phyloP scores from a whole-genome alignment of 2,888 invertebrate genomes.

The Craniophora ligustri region DNA sequence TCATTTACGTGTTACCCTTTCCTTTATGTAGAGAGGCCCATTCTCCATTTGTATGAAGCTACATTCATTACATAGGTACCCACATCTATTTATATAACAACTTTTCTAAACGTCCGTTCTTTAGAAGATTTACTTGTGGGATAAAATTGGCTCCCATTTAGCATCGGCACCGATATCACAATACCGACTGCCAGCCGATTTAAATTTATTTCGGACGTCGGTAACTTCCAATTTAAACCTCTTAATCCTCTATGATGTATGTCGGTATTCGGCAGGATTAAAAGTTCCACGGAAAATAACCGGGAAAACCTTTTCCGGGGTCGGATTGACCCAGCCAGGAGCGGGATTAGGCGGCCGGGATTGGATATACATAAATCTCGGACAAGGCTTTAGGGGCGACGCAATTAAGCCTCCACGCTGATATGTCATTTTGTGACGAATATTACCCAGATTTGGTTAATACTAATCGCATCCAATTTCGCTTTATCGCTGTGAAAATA shows the following conservation, averaged over 20 bases:
- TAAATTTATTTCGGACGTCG: conserved; percentile 89
- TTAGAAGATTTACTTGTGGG: conserved; percentile 79
- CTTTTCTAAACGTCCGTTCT: conserved; percentile 69
- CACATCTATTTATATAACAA: conserved; percentile 55
- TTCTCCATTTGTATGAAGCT: conserved; percentile 15
- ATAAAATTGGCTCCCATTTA: conserved; percentile 85
- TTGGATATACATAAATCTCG: conserved; percentile 88
- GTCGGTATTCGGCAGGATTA: conserved; percentile 88
- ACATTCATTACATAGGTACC: conserved; percentile 47
- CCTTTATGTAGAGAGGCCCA: conserved; percentile 7
- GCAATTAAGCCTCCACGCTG: conserved; percentile 85
- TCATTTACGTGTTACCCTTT: conserved; percentile 9
- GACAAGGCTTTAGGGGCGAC: conserved; percentile 84
- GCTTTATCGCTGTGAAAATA: conserved; percentile 65
- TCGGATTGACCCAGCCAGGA: conserved; percentile 86
- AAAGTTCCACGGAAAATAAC: conserved; percentile 89
- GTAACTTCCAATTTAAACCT: conserved; percentile 89
- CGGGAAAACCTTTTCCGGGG: conserved; percentile 89
- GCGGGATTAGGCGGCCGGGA: conserved; percentile 86
- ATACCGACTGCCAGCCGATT: conserved; percentile 87
- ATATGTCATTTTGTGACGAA: conserved; percentile 86
- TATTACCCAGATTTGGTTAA: conserved; percentile 60
- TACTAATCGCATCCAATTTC: conserved; percentile 73
- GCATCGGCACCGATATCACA: conserved; percentile 86
- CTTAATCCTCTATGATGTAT: conserved; percentile 89